Percentiles rank a stretch among this genome's conserved stretches.
These are phyloP conservation scores for Centropristis striata DNA, from an alignment of 2,113 vertebrate genomes.

Conservation along the genomic window DNA sequence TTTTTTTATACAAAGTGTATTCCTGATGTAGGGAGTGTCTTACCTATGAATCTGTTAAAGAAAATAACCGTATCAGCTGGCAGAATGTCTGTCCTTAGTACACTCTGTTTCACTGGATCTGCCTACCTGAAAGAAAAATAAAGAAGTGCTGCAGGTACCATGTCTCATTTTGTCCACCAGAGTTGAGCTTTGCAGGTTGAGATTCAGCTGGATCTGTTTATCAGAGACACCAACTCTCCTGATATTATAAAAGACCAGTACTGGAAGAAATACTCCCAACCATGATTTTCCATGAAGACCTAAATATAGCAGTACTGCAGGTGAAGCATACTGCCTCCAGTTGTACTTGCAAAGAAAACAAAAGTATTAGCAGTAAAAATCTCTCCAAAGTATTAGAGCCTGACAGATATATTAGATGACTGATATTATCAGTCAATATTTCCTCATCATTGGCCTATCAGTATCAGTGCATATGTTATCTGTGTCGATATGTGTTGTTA, in stretches of 20 bases:
- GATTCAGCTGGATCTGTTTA: background rate
- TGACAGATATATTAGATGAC: no score
- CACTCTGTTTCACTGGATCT: background rate
- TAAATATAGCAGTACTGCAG: background rate
- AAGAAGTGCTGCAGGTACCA: background rate
- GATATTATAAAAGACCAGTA: no score
- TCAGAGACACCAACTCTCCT: background rate
- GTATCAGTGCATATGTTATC: no score
- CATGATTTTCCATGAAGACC: background rate
- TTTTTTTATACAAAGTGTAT: background rate
- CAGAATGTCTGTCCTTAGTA: conserved; percentile 7
- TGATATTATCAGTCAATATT: no score
- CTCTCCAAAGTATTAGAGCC: no score
- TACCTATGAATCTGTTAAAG: background rate
- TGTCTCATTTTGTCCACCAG: conserved; percentile 45
- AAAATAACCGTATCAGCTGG: background rate
- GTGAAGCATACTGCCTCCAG: background rate
- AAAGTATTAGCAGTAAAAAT: no score
- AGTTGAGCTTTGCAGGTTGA: background rate
- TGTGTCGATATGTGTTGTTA: no score
- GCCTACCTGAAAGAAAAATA: background rate
- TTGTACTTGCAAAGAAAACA: background rate
- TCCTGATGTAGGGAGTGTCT: background rate
- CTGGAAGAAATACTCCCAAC: background rate
- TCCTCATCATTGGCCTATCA: no score